A percentile compares a stretch with the other conserved stretches of the same genome.
These are phyloP conservation scores for Coleophora flavipennella DNA, from an alignment of 2,888 invertebrate species.

Conservation along the genomic window DNA sequence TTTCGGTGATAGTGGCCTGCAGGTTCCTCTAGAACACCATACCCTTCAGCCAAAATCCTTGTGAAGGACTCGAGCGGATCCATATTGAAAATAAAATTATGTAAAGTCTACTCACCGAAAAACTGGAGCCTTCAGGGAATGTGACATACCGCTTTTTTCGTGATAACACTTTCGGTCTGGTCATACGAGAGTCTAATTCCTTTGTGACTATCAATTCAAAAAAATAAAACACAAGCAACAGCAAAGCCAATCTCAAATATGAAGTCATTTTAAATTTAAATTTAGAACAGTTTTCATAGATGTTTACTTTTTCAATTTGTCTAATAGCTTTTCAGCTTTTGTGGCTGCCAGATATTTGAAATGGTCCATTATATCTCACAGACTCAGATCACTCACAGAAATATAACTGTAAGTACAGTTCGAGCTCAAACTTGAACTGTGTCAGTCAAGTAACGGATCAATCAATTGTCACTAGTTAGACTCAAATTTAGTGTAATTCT, in stretches of 20 bases:
- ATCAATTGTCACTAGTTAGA: constrained; percentile 3
- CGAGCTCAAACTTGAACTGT: constrained; percentile 5
- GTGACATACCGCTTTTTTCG: constrained; percentile 76
- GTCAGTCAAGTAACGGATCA: constrained; percentile 13
- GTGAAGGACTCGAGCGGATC: too few relatives aligned
- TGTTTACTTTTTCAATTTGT: not conserved
- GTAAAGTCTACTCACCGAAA: constrained; percentile 71
- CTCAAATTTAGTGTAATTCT: too few relatives aligned
- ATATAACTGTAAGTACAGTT: too few relatives aligned
- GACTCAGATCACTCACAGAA: not conserved
- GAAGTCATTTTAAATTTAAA: constrained; percentile 15
- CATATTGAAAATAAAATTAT: too few relatives aligned
- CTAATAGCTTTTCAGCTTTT: too few relatives aligned
- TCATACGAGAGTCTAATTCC: constrained; percentile 3
- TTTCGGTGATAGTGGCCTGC: too few relatives aligned
- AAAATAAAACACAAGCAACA: constrained; percentile 15
- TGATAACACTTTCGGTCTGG: constrained; percentile 52
- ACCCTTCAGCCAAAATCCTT: too few relatives aligned
- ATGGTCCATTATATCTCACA: not conserved
- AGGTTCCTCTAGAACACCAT: too few relatives aligned
- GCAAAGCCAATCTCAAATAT: constrained; percentile 11
- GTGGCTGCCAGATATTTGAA: not conserved
- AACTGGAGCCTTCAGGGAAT: constrained; percentile 80
- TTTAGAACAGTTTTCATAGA: not conserved
- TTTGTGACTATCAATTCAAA: constrained; percentile 19